Evolutionary conservation across 2,888 invertebrate genomes (phyloP), one percentile per base, ranked within the genome.

Genomic region (Cyclophora albipunctata): DNA sequence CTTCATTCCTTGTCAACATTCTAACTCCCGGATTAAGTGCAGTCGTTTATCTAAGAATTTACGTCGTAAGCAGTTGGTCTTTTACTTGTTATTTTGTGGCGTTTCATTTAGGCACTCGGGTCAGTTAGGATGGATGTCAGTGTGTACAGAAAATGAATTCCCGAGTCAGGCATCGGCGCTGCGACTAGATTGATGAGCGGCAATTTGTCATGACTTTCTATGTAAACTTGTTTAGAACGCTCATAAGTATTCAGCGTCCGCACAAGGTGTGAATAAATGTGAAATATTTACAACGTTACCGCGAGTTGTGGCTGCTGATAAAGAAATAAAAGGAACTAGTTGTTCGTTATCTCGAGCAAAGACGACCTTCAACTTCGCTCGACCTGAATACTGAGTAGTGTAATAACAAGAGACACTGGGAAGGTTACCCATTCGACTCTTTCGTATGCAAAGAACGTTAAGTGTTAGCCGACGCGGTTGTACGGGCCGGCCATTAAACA

Each of bases 391-490:
- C 78, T 73, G 81, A 86, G 78, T 66, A 78, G 79, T 67, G 71
- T 78, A 81, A 84, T 83, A 85, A 83, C 81, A 77, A 78, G 80
- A 80, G 83, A 82, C 79, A 82, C 75, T 76, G 43, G 72, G 72
- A 72, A 79, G 79, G 79, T 80, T 75, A 78, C 75, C 75, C 70
- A 76, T 75, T 71, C 73, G 78, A 74, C 76, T 75, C 75, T 85
- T 87, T 84, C 81, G 87, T 87, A 87, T 88, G 87, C 88, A 88
- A 88, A 88, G 87, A 84, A 85, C 86, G 88, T 86, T 81, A 86
- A 84, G 83, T 85, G 83, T 83, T 84, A 84, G 84, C 84, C 84
- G 81, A 74, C 81, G 84, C 82, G 84, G 83, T 82, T 80, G 84
- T 86, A 85, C 84, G 80, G 84, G 73, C 80, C 83, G 81, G 84